These are phyloP conservation scores for Ornithoptera alexandrae DNA, from an alignment of 2,888 invertebrate genomes.

Conservation along the genomic window DNA sequence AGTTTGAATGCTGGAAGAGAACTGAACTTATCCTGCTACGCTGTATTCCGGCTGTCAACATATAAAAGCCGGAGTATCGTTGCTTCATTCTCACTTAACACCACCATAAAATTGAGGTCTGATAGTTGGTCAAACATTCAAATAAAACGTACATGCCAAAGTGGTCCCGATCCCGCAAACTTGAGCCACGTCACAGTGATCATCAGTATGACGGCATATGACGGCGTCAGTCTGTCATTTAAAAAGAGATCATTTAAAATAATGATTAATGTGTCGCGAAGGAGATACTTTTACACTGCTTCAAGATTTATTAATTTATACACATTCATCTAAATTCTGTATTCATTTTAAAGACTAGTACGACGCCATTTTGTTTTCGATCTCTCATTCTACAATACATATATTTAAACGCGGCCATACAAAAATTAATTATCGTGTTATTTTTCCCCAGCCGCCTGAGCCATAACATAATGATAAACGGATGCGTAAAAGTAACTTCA, in stretches of 20 bases:
- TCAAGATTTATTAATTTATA: not conserved
- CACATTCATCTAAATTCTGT: not conserved
- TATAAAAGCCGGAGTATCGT: too few relatives aligned
- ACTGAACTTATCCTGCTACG: too few relatives aligned
- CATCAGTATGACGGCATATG: slow-evolving; percentile 40
- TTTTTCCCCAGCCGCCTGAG: not conserved
- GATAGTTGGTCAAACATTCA: too few relatives aligned
- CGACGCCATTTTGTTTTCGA: not conserved
- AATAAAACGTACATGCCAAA: slow-evolving; percentile 45
- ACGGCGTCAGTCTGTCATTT: slow-evolving; percentile 41
- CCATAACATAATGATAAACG: too few relatives aligned
- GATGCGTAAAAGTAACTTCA: too few relatives aligned
- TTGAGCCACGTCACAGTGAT: slow-evolving; percentile 52
- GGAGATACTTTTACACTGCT: too few relatives aligned
- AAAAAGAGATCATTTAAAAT: not conserved
- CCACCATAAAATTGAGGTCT: too few relatives aligned
- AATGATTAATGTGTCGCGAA: not conserved
- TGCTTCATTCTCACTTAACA: too few relatives aligned
- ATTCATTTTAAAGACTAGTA: too few relatives aligned
- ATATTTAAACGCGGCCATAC: not conserved
- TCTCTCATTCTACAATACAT: not conserved
- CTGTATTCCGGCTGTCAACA: too few relatives aligned
- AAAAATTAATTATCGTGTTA: not conserved
- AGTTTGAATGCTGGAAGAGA: too few relatives aligned
- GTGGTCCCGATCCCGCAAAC: slow-evolving; percentile 56